Conservation (phyloP, 2,888 invertebrate species). For the Cheilosia impressa region DNA sequence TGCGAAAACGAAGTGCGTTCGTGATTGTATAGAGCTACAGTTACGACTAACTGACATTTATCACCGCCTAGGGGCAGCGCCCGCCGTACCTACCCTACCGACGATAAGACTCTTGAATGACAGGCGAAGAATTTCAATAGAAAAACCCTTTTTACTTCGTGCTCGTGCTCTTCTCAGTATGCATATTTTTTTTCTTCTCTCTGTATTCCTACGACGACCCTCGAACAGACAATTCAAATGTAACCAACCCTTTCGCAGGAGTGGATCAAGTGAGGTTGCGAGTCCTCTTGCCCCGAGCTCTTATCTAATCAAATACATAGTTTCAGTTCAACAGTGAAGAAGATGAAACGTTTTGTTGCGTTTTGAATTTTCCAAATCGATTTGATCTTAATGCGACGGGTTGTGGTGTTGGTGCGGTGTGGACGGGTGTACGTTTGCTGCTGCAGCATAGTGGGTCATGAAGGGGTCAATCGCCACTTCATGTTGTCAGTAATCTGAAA, state of each 20-base stretch:
- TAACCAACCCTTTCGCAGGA: constrained; percentile 25
- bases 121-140: constrained; percentile 69
- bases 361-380: constrained; percentile 42
- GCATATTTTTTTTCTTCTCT: constrained; percentile 13
- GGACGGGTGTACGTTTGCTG: no score
- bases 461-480: neutral
- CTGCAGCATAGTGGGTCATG: neutral
- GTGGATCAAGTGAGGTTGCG: constrained; percentile 38
- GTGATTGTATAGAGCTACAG: constrained; percentile 65
- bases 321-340: constrained; percentile 36
- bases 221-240: constrained; percentile 41
- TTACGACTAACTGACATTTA: constrained; percentile 72
- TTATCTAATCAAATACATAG: constrained; percentile 56
- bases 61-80: constrained; percentile 59
- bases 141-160: constrained; percentile 47
- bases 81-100: constrained; percentile 29
- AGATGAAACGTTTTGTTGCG: constrained; percentile 66
- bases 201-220: neutral
- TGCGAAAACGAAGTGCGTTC: constrained; percentile 60
- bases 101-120: constrained; percentile 37
- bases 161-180: constrained; percentile 8
- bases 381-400: constrained; percentile 18
- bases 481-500: neutral
- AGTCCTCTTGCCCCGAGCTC: constrained; percentile 7
- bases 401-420: neutral